phyloP scores from a whole-genome alignment of 1,140 invertebrate species.

The Stegodyphus dumicola region DNA sequence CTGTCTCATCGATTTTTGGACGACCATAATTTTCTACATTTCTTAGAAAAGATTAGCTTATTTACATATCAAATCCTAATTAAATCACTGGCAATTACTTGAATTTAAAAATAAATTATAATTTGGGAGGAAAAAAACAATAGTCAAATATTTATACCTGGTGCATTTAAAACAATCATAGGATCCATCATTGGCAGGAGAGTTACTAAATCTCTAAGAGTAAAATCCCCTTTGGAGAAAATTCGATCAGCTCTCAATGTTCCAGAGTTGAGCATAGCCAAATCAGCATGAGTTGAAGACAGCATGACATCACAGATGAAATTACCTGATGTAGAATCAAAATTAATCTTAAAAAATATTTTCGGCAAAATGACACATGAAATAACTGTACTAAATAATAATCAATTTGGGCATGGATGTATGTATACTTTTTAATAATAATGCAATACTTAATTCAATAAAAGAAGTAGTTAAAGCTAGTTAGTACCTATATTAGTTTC shows the following conservation, averaged over 20 bases:
- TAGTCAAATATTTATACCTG: conserved; percentile 66
- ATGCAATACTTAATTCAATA: no score
- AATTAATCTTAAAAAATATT: conserved; percentile 1
- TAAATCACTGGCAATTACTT: no score
- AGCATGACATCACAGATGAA: conserved; percentile 90
- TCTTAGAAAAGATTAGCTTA: no score
- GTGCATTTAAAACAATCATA: conserved; percentile 77
- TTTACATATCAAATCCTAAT: no score
- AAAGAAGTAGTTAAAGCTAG: neutral
- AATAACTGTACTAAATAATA: neutral
- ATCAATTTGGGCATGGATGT: no score
- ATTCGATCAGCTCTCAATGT: conserved; percentile 83
- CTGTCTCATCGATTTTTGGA: no score
- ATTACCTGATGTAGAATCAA: conserved; percentile 74
- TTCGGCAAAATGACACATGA: neutral
- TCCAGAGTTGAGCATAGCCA: conserved; percentile 88
- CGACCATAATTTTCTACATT: no score
- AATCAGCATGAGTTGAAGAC: conserved; percentile 83
- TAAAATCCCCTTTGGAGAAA: conserved; percentile 83
- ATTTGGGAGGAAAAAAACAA: no score
- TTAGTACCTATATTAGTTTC: conserved; percentile 81
- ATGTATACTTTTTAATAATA: neutral
- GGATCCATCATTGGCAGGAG: conserved; percentile 87
- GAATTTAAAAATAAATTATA: no score
- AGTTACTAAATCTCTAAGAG: conserved; percentile 82